Base-by-base conservation (phyloP, 2,113 vertebrate species). In the Scophthalmus maximus region DNA sequence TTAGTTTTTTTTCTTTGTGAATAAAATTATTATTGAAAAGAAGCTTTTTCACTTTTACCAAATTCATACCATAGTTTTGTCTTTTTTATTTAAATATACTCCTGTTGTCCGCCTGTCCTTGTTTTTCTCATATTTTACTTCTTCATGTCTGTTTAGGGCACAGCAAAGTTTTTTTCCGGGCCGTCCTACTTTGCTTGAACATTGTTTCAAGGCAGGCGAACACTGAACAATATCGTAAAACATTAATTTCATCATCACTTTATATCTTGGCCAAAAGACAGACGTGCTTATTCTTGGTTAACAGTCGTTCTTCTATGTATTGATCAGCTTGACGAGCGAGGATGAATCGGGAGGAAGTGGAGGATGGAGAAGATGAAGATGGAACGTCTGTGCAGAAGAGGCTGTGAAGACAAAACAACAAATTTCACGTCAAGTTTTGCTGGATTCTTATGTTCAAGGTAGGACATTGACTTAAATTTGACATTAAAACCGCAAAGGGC, bases 261-360 rank as follows among this genome's bases (percentile, higher is more conserved):
- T 59, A 23, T 57, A 51, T 47, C 25, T 34, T 34, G 42, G 36
- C 17, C 6, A 27, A n/a, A 11, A 40, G 8, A 27, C 11, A 47
- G 6, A 0, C 15, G 8, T 38, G 1, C 22, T 68, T 59, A 3
- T 23, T 50, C 7, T 44, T n/a, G 36, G 14, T 10, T 2, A 10
- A 30, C 2, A n/a, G 22, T 26, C 22, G 0, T 51, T 73, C 23
- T 63, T 67, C 2, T 22, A 17, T 70, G 55, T 17, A 56, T 29
- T 8, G 18, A 12, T 11, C 4, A 23, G 12, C 15, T 63, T 78
- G 46, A 2, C 46, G 30, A 18, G 57, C 23, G n/a, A 60, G 15
- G 47, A 2, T 44, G 49, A 44, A 47, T 68, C 2, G 56, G 36
- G 53, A 63, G 23, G 67, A 77, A 27, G 70, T 65, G 3, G 56